Evolutionary conservation across 1,140 invertebrate genomes (phyloP), one percentile per base, ranked within the genome.

Genomic region (Tribolium castaneum): DNA sequence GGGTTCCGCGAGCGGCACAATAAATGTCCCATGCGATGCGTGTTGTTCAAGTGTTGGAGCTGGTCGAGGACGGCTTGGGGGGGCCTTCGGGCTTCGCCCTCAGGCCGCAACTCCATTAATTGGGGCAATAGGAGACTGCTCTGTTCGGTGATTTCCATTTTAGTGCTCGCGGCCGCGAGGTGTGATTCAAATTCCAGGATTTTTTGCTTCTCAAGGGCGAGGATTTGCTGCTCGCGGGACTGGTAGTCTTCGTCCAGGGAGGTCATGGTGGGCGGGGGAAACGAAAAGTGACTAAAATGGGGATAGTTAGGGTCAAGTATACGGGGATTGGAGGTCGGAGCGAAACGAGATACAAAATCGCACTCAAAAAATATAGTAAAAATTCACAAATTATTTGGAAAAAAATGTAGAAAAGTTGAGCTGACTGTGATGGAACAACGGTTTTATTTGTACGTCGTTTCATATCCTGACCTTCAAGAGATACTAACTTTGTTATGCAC

Each of bases 141-240:
- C 82, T 93, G 91, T 86, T 99, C 97, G 1, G 95, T 98, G 77
- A 99, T 97, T 13, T 95, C 92, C 12, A 93, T 91, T 87, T 93
- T 92, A 10, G 95, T 96, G 79, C 96, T 96, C 45, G 92, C 93
- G 3, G 95, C 95, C 0, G 97, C 98, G 25, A 99, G 88, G 88
- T 98, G 95, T 0, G 92, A 92, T 89, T 99, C 98, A 87, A 98
- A 98, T 87, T 98, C 94, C 0, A 99, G 85, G 80, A 99, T 97
- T 80, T 92, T 90, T 81, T 95, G 92, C 80, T 93, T 93, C 87
- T 97, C 96, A 6, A 94, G 82, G 5, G 91, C 89, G 14, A 91
- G 87, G 12, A 94, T 89, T 87, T 95, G 92, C 19, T 92, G 85
- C 85, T 87, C 83, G 52, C 84, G 83, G 1, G 73, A 79, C 56